A percentile compares a stretch with the other conserved stretches of the same genome.
phyloP scores from a whole-genome alignment of 2,888 invertebrate genomes.

The Lasioglossum oenotherae region DNA sequence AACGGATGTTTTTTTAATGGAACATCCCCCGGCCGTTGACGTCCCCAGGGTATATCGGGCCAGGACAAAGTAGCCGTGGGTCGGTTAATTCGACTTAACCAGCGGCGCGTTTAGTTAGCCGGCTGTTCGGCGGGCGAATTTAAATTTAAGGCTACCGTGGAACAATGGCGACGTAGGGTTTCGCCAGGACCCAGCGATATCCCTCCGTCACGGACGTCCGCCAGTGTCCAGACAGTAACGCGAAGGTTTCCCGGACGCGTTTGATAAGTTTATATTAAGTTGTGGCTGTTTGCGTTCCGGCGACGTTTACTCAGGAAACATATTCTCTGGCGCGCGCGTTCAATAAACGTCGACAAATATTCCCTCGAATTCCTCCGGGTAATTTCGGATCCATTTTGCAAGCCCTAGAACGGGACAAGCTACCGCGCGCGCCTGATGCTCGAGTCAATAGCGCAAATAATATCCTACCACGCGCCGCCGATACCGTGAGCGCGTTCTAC shows the following conservation, averaged over 20 bases:
- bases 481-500: neutral
- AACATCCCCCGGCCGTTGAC: neutral
- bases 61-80: neutral
- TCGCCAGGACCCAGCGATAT: neutral
- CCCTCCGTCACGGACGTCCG: neutral
- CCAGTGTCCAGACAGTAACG: constrained; percentile 2
- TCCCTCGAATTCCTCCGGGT: constrained; percentile 34
- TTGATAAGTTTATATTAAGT: constrained; percentile 42
- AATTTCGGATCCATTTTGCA: constrained; percentile 36
- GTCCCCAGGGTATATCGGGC: neutral
- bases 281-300: constrained; percentile 27
- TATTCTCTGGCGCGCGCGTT: constrained; percentile 25
- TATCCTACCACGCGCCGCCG: neutral
- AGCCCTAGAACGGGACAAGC: constrained; percentile 9
- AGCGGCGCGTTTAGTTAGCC: neutral
- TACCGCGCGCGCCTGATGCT: neutral
- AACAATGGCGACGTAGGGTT: neutral
- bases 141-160: neutral
- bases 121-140: constrained; percentile 4
- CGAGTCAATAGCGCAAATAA: constrained; percentile 6
- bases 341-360: constrained; percentile 48
- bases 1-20: neutral
- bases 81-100: constrained; percentile 9
- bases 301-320: constrained; percentile 26
- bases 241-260: neutral